A percentile compares a stretch with the other conserved stretches of the same genome.
Evolutionary conservation across 2,888 invertebrate genomes (phyloP).

Genomic region (Dicycla oo): DNA sequence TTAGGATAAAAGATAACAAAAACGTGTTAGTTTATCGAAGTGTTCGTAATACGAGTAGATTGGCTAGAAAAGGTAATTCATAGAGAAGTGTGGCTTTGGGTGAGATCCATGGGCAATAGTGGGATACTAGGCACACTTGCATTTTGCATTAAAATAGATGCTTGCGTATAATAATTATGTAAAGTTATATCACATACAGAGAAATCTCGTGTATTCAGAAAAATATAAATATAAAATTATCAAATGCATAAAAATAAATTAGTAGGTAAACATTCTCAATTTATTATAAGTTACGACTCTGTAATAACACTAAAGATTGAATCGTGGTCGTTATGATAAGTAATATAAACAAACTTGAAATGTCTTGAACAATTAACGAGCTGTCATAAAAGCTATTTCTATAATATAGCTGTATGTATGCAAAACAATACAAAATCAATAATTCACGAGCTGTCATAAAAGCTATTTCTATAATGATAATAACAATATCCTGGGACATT

Average conservation of each 20-base stretch:
- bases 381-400: conserved; percentile 28
- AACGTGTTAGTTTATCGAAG: neutral
- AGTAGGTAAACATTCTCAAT: neutral
- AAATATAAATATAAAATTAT: neutral
- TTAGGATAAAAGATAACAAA: neutral
- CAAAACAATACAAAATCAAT: too few relatives aligned
- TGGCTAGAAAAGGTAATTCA: neutral
- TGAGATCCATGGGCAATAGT: neutral
- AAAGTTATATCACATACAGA: too few relatives aligned
- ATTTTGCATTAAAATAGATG: neutral
- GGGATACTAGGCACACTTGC: too few relatives aligned
- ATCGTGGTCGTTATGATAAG: conserved; percentile 8
- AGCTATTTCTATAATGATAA: too few relatives aligned
- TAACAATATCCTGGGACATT: too few relatives aligned
- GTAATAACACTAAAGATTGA: conserved; percentile 1
- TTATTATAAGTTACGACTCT: conserved; percentile 27
- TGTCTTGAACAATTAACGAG: conserved; percentile 6
- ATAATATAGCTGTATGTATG: neutral
- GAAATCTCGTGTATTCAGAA: neutral
- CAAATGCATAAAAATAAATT: neutral
- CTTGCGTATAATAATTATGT: too few relatives aligned
- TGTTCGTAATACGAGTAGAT: neutral
- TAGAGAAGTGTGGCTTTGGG: neutral
- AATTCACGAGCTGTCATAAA: too few relatives aligned
- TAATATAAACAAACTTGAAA: conserved; percentile 23